phyloP scores from a whole-genome alignment of 2,888 invertebrate species.

The Pherbina coryleti region DNA sequence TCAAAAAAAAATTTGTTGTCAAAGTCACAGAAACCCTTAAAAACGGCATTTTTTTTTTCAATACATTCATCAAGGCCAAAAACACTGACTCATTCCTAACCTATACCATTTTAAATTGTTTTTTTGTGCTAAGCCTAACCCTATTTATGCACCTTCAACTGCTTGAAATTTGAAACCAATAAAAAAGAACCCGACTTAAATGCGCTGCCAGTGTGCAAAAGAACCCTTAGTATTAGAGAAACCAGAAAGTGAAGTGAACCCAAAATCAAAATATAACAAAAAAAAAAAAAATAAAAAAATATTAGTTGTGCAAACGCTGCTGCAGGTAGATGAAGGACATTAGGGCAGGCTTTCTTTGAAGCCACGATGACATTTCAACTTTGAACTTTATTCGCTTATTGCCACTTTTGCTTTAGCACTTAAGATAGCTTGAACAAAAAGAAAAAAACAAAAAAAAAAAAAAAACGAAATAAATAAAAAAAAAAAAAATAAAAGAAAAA shows the following conservation, averaged over 20 bases:
- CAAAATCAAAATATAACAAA: constrained; percentile 26
- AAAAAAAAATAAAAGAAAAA: too few relatives aligned
- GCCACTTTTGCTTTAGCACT: constrained; percentile 11
- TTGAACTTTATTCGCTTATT: constrained; percentile 29
- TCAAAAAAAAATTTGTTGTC: too few relatives aligned
- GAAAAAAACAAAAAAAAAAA: too few relatives aligned
- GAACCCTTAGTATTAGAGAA: too few relatives aligned
- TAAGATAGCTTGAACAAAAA: background rate
- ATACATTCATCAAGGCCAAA: too few relatives aligned
- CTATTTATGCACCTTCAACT: background rate
- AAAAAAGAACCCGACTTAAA: background rate
- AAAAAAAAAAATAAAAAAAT: background rate
- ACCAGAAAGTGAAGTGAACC: background rate
- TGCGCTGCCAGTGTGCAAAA: too few relatives aligned
- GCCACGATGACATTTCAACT: constrained; percentile 52
- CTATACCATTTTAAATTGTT: background rate
- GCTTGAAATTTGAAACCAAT: constrained; percentile 15
- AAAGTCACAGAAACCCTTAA: too few relatives aligned
- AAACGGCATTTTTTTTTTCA: too few relatives aligned
- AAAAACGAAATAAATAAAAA: too few relatives aligned
- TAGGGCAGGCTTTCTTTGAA: constrained; percentile 42
- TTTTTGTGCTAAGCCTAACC: background rate
- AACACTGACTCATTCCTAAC: too few relatives aligned
- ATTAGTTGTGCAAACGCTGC: background rate
- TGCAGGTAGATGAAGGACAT: too few relatives aligned